Conservation (phyloP, 2,888 invertebrate genomes). For the Didymodactylos carnosus region DNA sequence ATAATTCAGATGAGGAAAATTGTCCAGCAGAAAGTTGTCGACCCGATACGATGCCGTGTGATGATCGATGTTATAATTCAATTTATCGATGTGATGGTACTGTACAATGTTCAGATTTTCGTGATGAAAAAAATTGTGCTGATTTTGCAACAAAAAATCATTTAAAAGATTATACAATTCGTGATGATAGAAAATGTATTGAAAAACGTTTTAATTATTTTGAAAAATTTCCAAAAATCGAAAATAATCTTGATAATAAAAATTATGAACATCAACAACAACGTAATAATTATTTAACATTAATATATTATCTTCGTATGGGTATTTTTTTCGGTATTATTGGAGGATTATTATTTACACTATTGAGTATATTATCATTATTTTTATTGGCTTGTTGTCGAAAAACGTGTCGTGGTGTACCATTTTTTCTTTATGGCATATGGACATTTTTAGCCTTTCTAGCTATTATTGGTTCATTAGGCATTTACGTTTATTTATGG, state of each 20-base stretch:
- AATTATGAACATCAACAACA: neutral
- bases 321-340: neutral
- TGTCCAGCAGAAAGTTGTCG: neutral
- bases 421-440: conserved; percentile 1
- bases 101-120: neutral
- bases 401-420: neutral
- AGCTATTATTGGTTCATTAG: neutral
- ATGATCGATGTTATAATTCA: neutral
- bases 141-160: neutral
- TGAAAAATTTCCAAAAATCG: neutral
- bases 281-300: neutral
- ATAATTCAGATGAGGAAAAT: conserved; percentile 3
- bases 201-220: neutral
- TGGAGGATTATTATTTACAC: neutral
- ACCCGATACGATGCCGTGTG: neutral
- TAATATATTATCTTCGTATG: neutral
- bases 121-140: neutral
- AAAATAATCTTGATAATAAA: neutral
- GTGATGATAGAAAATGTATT: neutral
- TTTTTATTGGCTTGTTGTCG: neutral
- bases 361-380: neutral
- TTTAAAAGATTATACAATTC: no score
- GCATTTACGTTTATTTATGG: neutral
- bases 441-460: neutral
- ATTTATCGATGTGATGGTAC: neutral